Evolutionary conservation across 2,888 invertebrate species (phyloP).

Genomic region (Arrhopalites spinosus): DNA sequence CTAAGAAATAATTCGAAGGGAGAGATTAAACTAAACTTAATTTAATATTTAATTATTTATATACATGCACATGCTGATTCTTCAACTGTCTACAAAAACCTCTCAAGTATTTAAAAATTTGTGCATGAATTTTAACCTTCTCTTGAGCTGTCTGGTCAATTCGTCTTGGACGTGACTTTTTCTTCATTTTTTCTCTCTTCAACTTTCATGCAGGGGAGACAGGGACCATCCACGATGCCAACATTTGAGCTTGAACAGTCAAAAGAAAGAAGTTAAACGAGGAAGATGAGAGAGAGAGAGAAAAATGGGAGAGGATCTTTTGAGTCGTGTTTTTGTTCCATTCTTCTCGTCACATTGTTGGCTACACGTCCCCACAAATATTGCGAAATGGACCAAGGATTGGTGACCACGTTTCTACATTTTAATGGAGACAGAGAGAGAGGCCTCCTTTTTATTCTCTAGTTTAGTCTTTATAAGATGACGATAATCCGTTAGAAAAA

Average conservation of each 20-base stretch:
- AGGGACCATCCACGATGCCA: not conserved
- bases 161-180: constrained; percentile 37
- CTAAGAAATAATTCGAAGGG: too few species aligned
- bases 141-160: constrained; percentile 8
- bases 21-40: too few species aligned
- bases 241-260: too few species aligned
- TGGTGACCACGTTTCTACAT: constrained; percentile 25
- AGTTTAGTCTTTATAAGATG: not conserved
- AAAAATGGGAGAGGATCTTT: not conserved
- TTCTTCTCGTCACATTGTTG: not conserved
- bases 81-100: not conserved
- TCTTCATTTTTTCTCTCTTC: constrained; percentile 14
- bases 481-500: constrained; percentile 20
- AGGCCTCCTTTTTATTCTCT: not conserved
- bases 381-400: constrained; percentile 29
- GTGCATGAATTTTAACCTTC: not conserved
- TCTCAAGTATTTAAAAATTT: not conserved
- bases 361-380: constrained; percentile 5
- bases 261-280: not conserved
- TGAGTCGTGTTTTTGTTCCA: not conserved
- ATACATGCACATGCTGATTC: not conserved
- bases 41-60: too few species aligned
- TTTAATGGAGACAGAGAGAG: constrained; percentile 19
- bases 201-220: not conserved
- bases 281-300: not conserved